Base-by-base conservation (phyloP, 1,140 invertebrate species). In the Elymnias hypermnestra region DNA sequence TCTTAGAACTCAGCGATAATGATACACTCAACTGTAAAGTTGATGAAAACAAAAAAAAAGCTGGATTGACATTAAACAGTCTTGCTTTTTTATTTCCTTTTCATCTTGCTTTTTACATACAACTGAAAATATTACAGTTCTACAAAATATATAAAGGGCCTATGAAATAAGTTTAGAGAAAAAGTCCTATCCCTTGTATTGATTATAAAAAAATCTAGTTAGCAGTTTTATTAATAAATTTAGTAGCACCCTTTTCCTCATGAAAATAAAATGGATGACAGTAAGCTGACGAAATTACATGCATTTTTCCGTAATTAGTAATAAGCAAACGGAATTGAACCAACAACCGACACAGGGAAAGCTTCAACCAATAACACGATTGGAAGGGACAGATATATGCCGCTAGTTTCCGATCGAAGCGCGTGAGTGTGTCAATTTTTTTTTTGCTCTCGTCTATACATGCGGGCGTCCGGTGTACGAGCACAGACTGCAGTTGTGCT, bases 371-470 rank as follows among this genome's bases (percentile, higher is more conserved):
- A 19, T 43, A 43, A 17, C 15, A n/a, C 10, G 39, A 19, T 19
- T 33, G 28, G 19, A 43, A 43, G 28, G 40, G 40, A 43, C 12
- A 17, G 19, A 22, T 15, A 33, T 33, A 40, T 48, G 28, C 37
- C 28, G 38, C 38, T 38, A 48, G 21, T 19, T 33, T 31, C 45
- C 37, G 37, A 40, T 29, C 26, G 25, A 19, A 21, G 15, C 18
- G 13, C 37, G 37, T 22, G 14, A 33, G 31, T 35, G 37, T 41
- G 38, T 41, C 29, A 31, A 1, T 9, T n/a, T 39, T 48, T 44
- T 48, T 44, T 49, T 49, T 44, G 29, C 21, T 44, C 13, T 33
- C 12, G 29, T 23, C 25, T 23, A 9, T 47, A 38, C 10, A 39
- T 39, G 26, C 44, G 1, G 33, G 43, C 35, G 43, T 48, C 25